Evolutionary conservation across 1,140 invertebrate genomes (phyloP), one percentile per base, ranked within the genome.

Genomic region (Camponotus pennsylvanicus): DNA sequence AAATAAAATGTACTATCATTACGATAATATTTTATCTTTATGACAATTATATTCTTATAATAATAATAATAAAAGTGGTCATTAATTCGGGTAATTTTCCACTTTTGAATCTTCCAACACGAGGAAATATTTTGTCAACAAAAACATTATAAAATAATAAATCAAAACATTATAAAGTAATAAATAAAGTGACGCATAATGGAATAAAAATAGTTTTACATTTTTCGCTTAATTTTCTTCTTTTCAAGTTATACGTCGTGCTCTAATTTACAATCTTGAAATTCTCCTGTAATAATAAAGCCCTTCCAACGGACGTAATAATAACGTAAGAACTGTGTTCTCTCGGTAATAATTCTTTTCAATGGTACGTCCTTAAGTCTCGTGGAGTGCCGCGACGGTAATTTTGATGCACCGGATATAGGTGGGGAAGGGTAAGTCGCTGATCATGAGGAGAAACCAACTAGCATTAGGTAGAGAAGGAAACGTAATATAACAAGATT

Each of bases 401-500:
- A 70, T 82, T 82, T 82, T 13, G 27, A 52, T 37, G 70, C 57
- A 64, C 42, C 57, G 57, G 40, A 63, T 32, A 5, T 55, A 11
- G 40, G 49, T 18, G 67, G 11, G n/a, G 34, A 21, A 42, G 21
- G 59, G 37, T 6, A 13, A 52, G 8, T 34, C 32, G 61, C 45
- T 37, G 27, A 70, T 73, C 66, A 70, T 78, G 32, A 73, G n/a
- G 57, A 18, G 49, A 13, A 18, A 69, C 3, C 55, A 13, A 52
- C 45, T n/a, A 34, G 18, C 52, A 8, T 15, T 45, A 69, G 49
- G 75, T 61, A 61, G 61, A 76, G 49, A 85, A 89, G 57, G 73
- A 88, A 78, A 88, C 52, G 63, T 49, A 88, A 67, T 79, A 67
- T 79, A 86, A 91, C 88, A 78, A 91, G 90, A 89, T 27, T 27